A percentile compares a stretch with the other conserved stretches of the same genome.
These are phyloP conservation scores for Linepithema humile DNA, from an alignment of 1,140 invertebrate genomes.

Conservation along the genomic window DNA sequence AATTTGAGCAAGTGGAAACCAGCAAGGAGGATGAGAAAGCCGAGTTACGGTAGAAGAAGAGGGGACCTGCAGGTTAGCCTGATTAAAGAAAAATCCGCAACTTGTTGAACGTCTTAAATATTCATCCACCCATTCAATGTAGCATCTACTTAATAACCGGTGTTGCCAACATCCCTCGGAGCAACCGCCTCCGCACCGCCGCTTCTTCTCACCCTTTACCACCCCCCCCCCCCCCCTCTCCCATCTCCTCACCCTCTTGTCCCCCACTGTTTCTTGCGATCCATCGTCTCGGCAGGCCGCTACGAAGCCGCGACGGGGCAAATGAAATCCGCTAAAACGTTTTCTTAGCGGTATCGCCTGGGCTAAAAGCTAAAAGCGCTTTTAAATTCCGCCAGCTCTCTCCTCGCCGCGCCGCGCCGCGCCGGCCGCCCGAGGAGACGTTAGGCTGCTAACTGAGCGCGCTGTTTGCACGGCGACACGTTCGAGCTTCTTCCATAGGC, in stretches of 20 bases:
- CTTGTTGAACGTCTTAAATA: constrained; percentile 85
- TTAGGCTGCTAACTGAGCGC: constrained; percentile 49
- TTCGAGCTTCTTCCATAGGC: constrained; percentile 27
- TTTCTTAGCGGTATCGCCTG: constrained; percentile 79
- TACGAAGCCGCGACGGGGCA: constrained; percentile 67
- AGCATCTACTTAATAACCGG: constrained; percentile 83
- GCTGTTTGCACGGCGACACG: constrained; percentile 24
- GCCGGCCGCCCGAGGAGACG: constrained; percentile 15
- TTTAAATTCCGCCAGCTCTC: constrained; percentile 78
- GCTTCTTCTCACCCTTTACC: constrained; percentile 64
- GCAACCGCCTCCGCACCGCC: constrained; percentile 58
- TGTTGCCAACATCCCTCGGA: constrained; percentile 71
- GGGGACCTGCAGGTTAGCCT: constrained; percentile 62
- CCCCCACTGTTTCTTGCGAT: constrained; percentile 59
- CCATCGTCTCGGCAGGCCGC: constrained; percentile 65
- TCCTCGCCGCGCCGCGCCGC: constrained; percentile 5
- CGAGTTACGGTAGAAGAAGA: constrained; percentile 2
- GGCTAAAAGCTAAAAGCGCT: constrained; percentile 82
- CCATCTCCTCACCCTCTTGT: not conserved
- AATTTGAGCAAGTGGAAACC: constrained; percentile 59
- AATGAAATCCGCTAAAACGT: constrained; percentile 82
- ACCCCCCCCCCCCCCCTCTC: constrained; percentile 47
- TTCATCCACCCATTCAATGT: constrained; percentile 81
- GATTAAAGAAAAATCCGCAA: constrained; percentile 84
- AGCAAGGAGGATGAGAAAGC: constrained; percentile 13